Evolutionary conservation across 2,113 vertebrate genomes (phyloP).

Genomic region (Labrus mixtus): DNA sequence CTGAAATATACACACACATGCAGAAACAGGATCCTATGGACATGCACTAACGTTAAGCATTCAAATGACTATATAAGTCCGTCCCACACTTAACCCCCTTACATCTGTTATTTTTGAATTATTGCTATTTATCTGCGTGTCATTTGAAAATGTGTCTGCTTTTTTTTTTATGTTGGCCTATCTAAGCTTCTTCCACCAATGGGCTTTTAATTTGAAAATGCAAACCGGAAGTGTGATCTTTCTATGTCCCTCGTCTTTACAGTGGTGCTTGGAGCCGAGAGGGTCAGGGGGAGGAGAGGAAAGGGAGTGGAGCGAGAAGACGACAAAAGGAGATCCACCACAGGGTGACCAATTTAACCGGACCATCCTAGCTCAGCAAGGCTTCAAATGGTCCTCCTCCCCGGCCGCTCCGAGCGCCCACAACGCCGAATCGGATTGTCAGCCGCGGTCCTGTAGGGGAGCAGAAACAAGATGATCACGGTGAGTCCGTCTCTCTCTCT

Average conservation of each 20-base stretch:
- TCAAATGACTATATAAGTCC: no score
- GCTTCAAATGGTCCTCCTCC: constrained; percentile 62
- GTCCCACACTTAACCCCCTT: no score
- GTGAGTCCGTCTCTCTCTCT: constrained; percentile 75
- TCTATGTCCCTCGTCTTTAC: constrained; percentile 17
- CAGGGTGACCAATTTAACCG: constrained; percentile 63
- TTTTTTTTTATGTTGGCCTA: no score
- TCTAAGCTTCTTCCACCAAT: background rate
- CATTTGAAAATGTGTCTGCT: no score
- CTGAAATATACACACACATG: no score
- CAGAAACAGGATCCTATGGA: no score
- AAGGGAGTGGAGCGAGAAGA: constrained; percentile 78
- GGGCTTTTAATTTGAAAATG: constrained; percentile 52
- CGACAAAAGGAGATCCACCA: constrained; percentile 75
- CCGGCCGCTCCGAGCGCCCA: constrained; percentile 42
- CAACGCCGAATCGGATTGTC: constrained; percentile 44
- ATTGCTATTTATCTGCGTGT: no score
- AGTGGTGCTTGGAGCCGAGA: constrained; percentile 71
- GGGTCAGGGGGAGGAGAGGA: constrained; percentile 83
- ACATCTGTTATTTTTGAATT: no score
- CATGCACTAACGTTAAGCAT: no score
- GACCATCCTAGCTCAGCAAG: constrained; percentile 65
- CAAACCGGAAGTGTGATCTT: constrained; percentile 16
- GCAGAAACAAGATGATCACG: constrained; percentile 72
- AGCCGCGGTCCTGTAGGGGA: constrained; percentile 61